A percentile compares a stretch with the other conserved stretches of the same genome.
Conservation (phyloP, 2,113 vertebrate species). For the Syngnathus scovelli region DNA sequence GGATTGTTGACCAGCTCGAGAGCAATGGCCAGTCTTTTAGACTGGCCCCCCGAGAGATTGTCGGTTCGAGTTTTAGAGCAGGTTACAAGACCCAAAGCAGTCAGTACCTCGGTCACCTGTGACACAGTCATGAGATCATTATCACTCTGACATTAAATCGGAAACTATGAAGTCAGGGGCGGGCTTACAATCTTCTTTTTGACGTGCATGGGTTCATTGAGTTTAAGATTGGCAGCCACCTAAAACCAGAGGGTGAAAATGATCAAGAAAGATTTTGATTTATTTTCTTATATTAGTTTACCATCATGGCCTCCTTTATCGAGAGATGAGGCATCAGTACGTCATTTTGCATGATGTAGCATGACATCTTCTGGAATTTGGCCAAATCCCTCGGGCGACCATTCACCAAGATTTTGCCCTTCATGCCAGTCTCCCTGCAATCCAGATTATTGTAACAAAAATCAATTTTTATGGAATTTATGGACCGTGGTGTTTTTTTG, state of each 20-base stretch:
- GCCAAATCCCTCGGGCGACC: constrained; percentile 83
- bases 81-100: constrained; percentile 86
- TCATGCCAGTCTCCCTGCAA: constrained; percentile 90
- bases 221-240: constrained; percentile 94
- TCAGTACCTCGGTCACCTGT: constrained; percentile 95
- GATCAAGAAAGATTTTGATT: not conserved
- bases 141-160: not conserved
- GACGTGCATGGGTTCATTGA: constrained; percentile 88
- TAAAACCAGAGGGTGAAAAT: constrained; percentile 36
- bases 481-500: constrained; percentile 11
- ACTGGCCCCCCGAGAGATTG: constrained; percentile 87
- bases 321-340: constrained; percentile 94
- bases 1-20: constrained; percentile 97
- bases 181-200: constrained; percentile 90
- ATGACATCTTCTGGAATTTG: constrained; percentile 98
- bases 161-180: not conserved
- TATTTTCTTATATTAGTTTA: constrained; percentile 33
- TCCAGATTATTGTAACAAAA: constrained; percentile 8
- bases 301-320: constrained; percentile 93
- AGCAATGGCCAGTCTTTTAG: constrained; percentile 93
- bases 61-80: constrained; percentile 88
- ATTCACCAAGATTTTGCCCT: constrained; percentile 92
- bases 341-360: constrained; percentile 99
- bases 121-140: not conserved
- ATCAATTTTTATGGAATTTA: not conserved